Evolutionary conservation across 2,113 vertebrate species (phyloP).

Genomic region (Xenopus laevis): DNA sequence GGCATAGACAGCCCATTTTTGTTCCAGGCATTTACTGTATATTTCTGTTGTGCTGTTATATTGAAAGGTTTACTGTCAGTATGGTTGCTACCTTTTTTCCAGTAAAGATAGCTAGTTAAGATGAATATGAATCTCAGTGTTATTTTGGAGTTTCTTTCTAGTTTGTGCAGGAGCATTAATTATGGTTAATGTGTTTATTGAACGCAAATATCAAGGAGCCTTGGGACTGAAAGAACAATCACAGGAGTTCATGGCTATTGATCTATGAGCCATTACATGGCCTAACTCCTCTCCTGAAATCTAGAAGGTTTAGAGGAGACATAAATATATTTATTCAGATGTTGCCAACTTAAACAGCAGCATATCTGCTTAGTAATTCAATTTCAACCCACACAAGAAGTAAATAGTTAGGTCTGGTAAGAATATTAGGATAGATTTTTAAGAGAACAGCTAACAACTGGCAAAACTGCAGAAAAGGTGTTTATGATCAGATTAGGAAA

Average conservation of each 20-base stretch:
- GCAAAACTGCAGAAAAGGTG: no score
- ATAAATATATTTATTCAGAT: neutral
- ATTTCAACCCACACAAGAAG: neutral
- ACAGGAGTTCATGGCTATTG: constrained; percentile 41
- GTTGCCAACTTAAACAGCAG: neutral
- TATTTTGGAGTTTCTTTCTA: constrained; percentile 9
- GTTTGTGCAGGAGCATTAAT: constrained; percentile 36
- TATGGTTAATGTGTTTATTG: constrained; percentile 42
- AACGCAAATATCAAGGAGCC: constrained; percentile 34
- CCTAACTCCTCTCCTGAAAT: constrained; percentile 10
- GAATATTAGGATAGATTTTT: no score
- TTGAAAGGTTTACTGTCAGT: no score
- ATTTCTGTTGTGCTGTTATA: no score
- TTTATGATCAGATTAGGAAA: no score
- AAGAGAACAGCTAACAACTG: no score
- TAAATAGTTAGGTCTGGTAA: no score
- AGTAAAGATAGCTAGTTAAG: no score
- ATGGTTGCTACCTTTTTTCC: no score
- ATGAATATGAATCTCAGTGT: no score
- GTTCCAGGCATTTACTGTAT: no score
- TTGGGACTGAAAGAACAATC: constrained; percentile 43
- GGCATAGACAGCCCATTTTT: no score
- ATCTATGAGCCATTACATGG: constrained; percentile 36
- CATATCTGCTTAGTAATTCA: neutral
- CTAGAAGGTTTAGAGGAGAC: neutral